Evolutionary conservation across 2,888 invertebrate genomes (phyloP).

Genomic region (Mimachlamys varia): DNA sequence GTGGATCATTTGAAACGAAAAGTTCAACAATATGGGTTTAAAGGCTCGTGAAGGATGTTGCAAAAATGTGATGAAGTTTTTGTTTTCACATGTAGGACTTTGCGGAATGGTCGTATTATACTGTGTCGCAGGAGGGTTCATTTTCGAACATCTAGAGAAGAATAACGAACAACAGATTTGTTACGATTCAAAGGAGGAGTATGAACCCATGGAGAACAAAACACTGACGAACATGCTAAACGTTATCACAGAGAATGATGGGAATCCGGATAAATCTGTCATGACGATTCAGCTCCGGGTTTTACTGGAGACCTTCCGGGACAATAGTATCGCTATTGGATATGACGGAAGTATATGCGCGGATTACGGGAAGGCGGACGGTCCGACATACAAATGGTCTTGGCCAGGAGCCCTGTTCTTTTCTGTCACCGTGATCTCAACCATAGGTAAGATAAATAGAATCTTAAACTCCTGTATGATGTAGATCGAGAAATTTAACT

Average conservation of each 20-base stretch:
- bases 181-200: slow-evolving; percentile 75
- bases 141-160: slow-evolving; percentile 80
- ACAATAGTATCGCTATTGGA: slow-evolving; percentile 76
- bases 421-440: slow-evolving; percentile 80
- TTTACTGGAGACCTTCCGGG: slow-evolving; percentile 75
- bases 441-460: slow-evolving; percentile 56
- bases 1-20: neutral
- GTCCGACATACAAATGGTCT: slow-evolving; percentile 78
- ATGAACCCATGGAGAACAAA: slow-evolving; percentile 72
- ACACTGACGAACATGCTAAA: slow-evolving; percentile 72
- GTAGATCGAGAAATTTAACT: too few relatives aligned
- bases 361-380: slow-evolving; percentile 71
- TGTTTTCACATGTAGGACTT: slow-evolving; percentile 80
- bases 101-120: slow-evolving; percentile 78
- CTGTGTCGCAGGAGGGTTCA: slow-evolving; percentile 80
- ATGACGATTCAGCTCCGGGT: slow-evolving; percentile 72
- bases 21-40: slow-evolving; percentile 44
- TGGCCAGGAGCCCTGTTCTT: slow-evolving; percentile 80
- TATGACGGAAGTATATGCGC: slow-evolving; percentile 78
- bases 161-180: slow-evolving; percentile 80
- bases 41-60: slow-evolving; percentile 68
- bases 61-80: slow-evolving; percentile 76
- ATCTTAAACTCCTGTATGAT: too few relatives aligned
- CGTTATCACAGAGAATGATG: slow-evolving; percentile 68
- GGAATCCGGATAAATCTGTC: slow-evolving; percentile 65